These are phyloP conservation scores for Entelurus aequoreus DNA, from an alignment of 2,113 vertebrate genomes.

Conservation along the genomic window DNA sequence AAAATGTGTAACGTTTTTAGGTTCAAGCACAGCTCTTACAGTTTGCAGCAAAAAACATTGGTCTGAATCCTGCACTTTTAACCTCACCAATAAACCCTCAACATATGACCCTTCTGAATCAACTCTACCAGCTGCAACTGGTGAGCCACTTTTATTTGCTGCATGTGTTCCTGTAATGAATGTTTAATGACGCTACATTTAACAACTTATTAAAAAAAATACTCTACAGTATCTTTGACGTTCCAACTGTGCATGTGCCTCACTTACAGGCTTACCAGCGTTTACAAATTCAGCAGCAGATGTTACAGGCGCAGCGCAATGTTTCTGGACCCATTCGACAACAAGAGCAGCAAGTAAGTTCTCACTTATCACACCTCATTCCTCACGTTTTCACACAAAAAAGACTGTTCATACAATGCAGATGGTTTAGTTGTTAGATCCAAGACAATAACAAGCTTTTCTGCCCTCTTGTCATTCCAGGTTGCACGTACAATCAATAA, in stretches of 20 bases:
- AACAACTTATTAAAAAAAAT: too few species aligned
- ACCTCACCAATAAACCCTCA: constrained; percentile 99
- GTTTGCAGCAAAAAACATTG: constrained; percentile 99
- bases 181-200: too few species aligned
- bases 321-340: constrained; percentile 98
- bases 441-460: neutral
- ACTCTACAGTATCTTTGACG: neutral
- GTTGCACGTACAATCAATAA: constrained; percentile 99
- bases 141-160: constrained; percentile 66
- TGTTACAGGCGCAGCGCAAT: constrained; percentile 98
- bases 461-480: constrained; percentile 56
- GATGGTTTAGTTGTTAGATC: neutral
- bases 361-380: neutral
- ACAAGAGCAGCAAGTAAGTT: constrained; percentile 98
- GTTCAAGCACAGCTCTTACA: constrained; percentile 99
- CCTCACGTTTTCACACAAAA: neutral
- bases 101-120: constrained; percentile 99
- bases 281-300: constrained; percentile 99
- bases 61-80: constrained; percentile 99
- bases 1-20: constrained; percentile 54
- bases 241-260: constrained; percentile 8
- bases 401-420: neutral
- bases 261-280: constrained; percentile 90
- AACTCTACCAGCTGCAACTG: constrained; percentile 99
- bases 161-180: constrained; percentile 5